Base-by-base conservation (phyloP, 2,113 vertebrate species). In the Takifugu flavidus region DNA sequence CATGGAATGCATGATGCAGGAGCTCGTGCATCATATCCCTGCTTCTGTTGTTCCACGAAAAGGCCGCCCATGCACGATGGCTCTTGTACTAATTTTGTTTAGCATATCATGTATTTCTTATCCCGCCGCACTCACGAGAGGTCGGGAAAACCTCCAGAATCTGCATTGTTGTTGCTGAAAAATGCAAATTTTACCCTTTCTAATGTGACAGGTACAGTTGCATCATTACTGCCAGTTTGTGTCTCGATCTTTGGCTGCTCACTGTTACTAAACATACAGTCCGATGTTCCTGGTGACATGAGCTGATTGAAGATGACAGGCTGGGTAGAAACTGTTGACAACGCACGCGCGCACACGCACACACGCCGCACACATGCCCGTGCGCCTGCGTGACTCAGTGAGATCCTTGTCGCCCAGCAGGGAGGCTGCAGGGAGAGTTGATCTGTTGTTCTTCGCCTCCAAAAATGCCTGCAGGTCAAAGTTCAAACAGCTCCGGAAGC, bases 401-500 rank as follows among this genome's bases (percentile, higher is more conserved):
- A 82, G 84, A 80, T 72, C 54, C 75, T 59, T 78, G 79, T 71
- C 75, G 65, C 70, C 60, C 74, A 65, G 81, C 65, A 46, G 72
- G 80, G 56, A 65, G 59, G 65, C 68, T 70, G 70, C 47, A 42
- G 6, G 63, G 59, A 56, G 67, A 59, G 63, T 25, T 69, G 72
- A 77, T 74, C 65, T 73, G 66, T 66, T 70, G 72, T 55, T 49
- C 52, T 72, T 51, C 57, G 63, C 71, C 71, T 79, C 66, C 61
- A 72, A 51, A 72, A 84, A 83, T 79, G 70, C 71, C 80, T 78
- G 66, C 62, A 67, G 71, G 80, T 84, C 78, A 73, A 72, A 67
- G n/a, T 45, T 45, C n/a, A 2, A 68, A 62, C 27, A 13, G 59
- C 44, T 75, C 56, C 73, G 53, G 82, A 51, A 42, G 55, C 55